These are phyloP conservation scores for Pseudococcus jackbeardsleyi DNA, from an alignment of 2,888 invertebrate species.

Conservation along the genomic window DNA sequence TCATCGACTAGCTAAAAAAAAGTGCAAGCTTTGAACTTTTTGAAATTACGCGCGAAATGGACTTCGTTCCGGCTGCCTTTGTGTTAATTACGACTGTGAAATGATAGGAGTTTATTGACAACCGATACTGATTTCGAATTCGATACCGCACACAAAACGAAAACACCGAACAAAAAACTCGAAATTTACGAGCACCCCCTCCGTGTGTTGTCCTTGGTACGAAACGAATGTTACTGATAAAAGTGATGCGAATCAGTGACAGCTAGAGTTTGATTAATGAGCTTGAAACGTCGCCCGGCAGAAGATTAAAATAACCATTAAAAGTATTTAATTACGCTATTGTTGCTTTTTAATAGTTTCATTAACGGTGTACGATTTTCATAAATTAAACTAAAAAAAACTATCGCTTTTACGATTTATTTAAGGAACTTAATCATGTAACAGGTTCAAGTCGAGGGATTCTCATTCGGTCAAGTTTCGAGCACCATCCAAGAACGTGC, in stretches of 20 bases:
- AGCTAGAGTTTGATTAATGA: slow-evolving; percentile 43
- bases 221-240: slow-evolving; percentile 39
- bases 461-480: background rate
- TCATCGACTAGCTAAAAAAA: background rate
- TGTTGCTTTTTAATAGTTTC: slow-evolving; percentile 58
- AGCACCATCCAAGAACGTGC: background rate
- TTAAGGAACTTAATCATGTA: background rate
- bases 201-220: slow-evolving; percentile 15
- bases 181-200: slow-evolving; percentile 20
- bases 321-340: slow-evolving; percentile 50
- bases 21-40: slow-evolving; percentile 9
- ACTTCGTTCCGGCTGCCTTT: background rate
- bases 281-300: background rate
- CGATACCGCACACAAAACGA: background rate
- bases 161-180: slow-evolving; percentile 6
- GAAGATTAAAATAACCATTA: slow-evolving; percentile 51
- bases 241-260: slow-evolving; percentile 45
- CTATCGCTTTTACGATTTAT: background rate
- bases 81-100: background rate
- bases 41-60: background rate
- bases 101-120: slow-evolving; percentile 3
- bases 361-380: slow-evolving; percentile 56
- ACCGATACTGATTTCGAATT: slow-evolving; percentile 13
- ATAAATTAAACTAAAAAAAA: background rate
- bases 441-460: background rate